phyloP scores from a whole-genome alignment of 2,797 vertebrate genomes.

The Crenichthys baileyi region DNA sequence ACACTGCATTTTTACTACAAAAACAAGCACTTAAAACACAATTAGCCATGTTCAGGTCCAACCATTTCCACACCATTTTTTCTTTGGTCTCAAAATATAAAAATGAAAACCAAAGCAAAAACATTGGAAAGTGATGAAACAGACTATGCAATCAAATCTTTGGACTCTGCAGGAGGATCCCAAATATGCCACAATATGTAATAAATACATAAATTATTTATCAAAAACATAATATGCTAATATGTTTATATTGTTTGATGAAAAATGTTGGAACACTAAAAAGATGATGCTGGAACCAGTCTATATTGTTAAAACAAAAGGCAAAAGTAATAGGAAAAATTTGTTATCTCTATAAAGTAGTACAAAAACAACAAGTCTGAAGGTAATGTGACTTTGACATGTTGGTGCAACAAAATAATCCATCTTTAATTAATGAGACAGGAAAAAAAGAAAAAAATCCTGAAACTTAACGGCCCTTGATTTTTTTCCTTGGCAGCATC shows the following conservation, averaged over 20 bases:
- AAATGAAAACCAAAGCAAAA: slow-evolving; percentile 10
- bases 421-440: slow-evolving; percentile 26
- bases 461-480: slow-evolving; percentile 3
- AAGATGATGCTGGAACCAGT: background rate
- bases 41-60: background rate
- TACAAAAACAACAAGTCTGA: slow-evolving; percentile 13
- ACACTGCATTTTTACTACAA: background rate
- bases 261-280: background rate
- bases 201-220: slow-evolving; percentile 22
- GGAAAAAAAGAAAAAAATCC: slow-evolving; percentile 2
- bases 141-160: slow-evolving; percentile 9
- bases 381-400: slow-evolving; percentile 23
- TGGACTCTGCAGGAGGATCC: background rate
- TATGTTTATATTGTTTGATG: slow-evolving; percentile 15
- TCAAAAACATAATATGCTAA: slow-evolving; percentile 13
- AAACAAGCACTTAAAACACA: background rate
- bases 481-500: slow-evolving; percentile 25
- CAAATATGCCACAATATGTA: slow-evolving; percentile 12
- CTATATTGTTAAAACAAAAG: background rate
- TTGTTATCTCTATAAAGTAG: background rate
- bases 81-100: background rate
- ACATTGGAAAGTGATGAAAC: slow-evolving; percentile 7
- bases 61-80: background rate
- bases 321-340: slow-evolving; percentile 9
- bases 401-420: slow-evolving; percentile 28